Evolutionary conservation across 2,797 vertebrate species (phyloP).

Genomic region (Coregonus sp.): DNA sequence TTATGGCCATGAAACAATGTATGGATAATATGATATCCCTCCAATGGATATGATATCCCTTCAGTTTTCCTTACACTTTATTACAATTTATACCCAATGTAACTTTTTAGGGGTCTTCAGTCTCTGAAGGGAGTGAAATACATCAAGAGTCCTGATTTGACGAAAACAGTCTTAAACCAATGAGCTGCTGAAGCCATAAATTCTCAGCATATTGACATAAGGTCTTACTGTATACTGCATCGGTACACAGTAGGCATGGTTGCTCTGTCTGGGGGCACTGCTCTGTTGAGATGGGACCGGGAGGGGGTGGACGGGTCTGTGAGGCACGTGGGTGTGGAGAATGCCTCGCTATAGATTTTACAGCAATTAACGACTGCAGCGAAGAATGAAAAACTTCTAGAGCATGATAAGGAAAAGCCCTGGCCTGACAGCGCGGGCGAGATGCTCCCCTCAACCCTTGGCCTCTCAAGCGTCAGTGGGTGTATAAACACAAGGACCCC

Average conservation of each 20-base stretch:
- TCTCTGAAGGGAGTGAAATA: not conserved
- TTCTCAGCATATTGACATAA: not conserved
- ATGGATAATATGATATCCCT: no score
- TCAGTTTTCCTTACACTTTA: no score
- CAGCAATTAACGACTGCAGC: constrained; percentile 71
- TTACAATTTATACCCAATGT: not conserved
- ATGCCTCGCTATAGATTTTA: constrained; percentile 76
- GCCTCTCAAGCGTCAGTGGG: constrained; percentile 60
- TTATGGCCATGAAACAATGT: no score
- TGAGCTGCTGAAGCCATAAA: not conserved
- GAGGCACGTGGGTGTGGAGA: constrained; percentile 49
- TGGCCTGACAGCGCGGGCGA: constrained; percentile 57
- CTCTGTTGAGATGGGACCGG: constrained; percentile 34
- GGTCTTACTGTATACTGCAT: constrained; percentile 1
- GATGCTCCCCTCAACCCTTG: constrained; percentile 57
- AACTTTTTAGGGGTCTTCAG: not conserved
- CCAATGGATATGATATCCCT: no score
- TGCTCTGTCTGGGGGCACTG: constrained; percentile 35
- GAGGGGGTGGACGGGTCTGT: constrained; percentile 1
- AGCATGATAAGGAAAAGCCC: constrained; percentile 66
- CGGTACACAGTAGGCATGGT: constrained; percentile 15
- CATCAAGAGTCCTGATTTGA: constrained; percentile 3
- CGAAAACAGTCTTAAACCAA: not conserved
- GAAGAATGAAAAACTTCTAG: constrained; percentile 49
- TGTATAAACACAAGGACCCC: constrained; percentile 65